Evolutionary conservation across 2,113 vertebrate genomes (phyloP).

Genomic region (Chaetorhynchus papuensis): DNA sequence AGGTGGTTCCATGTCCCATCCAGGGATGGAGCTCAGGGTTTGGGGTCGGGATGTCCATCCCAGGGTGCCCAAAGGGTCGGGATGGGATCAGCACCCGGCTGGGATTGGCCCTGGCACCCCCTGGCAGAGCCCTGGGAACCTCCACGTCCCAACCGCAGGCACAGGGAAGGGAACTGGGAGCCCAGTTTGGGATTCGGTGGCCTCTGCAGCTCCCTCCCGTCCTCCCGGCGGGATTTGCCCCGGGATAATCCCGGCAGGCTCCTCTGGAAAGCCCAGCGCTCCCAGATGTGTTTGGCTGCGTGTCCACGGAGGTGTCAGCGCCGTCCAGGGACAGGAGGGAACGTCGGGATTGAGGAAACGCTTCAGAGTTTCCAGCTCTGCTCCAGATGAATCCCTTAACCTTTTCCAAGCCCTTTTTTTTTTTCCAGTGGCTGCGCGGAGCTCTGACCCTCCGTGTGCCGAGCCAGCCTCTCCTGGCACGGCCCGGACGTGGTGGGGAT

Average conservation of each 20-base stretch:
- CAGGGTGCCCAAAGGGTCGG: background rate
- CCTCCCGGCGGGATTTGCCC: background rate
- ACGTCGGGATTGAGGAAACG: background rate
- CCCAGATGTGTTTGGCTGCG: background rate
- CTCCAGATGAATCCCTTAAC: constrained; percentile 14
- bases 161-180: background rate
- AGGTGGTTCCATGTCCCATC: background rate
- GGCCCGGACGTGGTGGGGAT: accelerated
- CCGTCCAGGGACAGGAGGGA: background rate
- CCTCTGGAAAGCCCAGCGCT: background rate
- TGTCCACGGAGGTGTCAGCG: background rate
- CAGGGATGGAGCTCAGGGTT: background rate
- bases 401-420: constrained; percentile 23
- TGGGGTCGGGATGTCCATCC: background rate
- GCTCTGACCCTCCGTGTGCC: background rate
- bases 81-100: background rate
- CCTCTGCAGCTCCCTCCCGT: background rate
- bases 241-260: background rate
- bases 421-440: background rate
- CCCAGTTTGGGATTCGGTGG: accelerated
- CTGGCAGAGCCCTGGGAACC: background rate
- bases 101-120: background rate
- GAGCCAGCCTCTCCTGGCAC: background rate
- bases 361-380: constrained; percentile 53
- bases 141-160: accelerated